These are phyloP conservation scores for Theristicus caerulescens DNA, from an alignment of 2,113 vertebrate genomes.

Conservation along the genomic window DNA sequence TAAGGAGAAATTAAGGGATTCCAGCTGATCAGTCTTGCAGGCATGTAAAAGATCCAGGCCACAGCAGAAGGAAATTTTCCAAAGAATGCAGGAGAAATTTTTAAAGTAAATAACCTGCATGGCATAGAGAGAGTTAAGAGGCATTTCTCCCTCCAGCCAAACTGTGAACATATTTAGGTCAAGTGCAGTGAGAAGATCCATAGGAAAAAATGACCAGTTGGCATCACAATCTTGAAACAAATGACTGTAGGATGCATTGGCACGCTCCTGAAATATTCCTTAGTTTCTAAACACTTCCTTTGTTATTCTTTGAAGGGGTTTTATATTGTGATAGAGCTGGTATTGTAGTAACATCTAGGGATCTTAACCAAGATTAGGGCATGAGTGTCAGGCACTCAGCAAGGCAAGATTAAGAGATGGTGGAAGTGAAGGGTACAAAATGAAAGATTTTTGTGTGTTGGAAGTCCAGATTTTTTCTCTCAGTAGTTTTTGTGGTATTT, in stretches of 20 bases:
- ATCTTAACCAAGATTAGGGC: neutral
- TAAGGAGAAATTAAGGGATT: neutral
- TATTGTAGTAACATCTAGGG: neutral
- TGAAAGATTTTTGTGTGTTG: neutral
- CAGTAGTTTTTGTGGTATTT: neutral
- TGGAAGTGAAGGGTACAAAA: neutral
- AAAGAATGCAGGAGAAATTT: neutral
- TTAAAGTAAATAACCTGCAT: neutral
- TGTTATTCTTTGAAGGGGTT: neutral
- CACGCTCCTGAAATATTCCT: neutral
- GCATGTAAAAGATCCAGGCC: neutral
- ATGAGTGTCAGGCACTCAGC: neutral
- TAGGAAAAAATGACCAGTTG: conserved; percentile 15
- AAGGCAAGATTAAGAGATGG: neutral
- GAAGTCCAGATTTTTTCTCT: neutral
- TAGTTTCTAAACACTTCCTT: neutral
- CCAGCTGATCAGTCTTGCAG: neutral
- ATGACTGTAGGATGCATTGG: neutral
- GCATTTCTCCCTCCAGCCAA: neutral
- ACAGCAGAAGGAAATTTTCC: neutral
- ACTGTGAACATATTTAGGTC: neutral
- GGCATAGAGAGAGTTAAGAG: neutral
- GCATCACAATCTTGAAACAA: neutral
- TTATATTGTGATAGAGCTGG: neutral
- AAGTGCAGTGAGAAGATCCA: neutral